A percentile compares a stretch with the other conserved stretches of the same genome.
phyloP scores from a whole-genome alignment of 2,888 invertebrate genomes.

The Nipponacmea schrenckii region DNA sequence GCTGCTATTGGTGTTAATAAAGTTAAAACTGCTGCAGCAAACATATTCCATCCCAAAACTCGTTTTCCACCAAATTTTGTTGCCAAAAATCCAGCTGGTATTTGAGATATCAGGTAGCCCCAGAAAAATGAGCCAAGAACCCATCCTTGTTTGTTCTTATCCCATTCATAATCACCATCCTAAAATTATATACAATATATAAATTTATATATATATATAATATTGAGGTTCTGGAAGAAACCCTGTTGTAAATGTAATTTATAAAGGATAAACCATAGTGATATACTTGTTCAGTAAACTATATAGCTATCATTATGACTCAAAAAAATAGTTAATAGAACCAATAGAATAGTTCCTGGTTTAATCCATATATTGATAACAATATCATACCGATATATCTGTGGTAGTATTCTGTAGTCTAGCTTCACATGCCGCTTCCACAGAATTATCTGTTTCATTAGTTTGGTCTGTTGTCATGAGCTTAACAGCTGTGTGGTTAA shows the following conservation, averaged over 20 bases:
- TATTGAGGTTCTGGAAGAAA: too few species aligned
- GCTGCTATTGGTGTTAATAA: constrained; percentile 59
- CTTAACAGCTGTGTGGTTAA: constrained; percentile 65
- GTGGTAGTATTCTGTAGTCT: neutral
- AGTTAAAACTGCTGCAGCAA: constrained; percentile 49
- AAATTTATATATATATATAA: neutral
- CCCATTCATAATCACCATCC: constrained; percentile 56
- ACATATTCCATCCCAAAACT: constrained; percentile 55
- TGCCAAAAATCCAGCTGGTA: constrained; percentile 61
- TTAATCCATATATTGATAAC: neutral
- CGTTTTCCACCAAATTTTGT: constrained; percentile 58
- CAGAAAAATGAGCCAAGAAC: constrained; percentile 60
- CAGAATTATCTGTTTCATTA: neutral
- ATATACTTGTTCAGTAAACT: too few species aligned
- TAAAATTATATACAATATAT: constrained; percentile 24
- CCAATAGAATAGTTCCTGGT: too few species aligned
- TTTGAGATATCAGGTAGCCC: constrained; percentile 58
- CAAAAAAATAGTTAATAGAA: too few species aligned
- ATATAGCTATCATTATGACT: too few species aligned
- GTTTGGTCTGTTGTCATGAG: neutral
- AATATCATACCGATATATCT: constrained; percentile 2
- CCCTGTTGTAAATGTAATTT: too few species aligned
- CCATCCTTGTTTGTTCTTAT: constrained; percentile 49
- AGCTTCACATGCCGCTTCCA: constrained; percentile 7
- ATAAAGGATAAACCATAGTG: too few species aligned